Percentiles rank a stretch among this genome's conserved stretches.
Conservation (phyloP, 2,888 invertebrate species). For the Meteorus colon region DNA sequence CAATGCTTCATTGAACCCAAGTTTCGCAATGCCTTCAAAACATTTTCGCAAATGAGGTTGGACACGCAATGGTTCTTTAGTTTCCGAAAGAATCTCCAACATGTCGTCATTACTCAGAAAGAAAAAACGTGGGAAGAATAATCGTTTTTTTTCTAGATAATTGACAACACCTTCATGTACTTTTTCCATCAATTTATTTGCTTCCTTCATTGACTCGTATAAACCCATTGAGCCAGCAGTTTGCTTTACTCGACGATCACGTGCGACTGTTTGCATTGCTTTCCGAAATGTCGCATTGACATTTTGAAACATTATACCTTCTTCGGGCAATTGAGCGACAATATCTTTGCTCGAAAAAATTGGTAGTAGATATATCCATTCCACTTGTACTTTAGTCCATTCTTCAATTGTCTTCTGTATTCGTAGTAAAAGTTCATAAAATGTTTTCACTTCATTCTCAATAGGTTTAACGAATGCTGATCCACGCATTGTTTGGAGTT, state of each 20-base stretch:
- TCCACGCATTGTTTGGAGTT: conserved; percentile 88
- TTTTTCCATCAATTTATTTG: conserved; percentile 82
- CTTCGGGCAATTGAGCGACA: conserved; percentile 89
- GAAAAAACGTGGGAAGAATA: conserved; percentile 91
- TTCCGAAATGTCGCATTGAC: conserved; percentile 81
- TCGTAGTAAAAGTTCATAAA: conserved; percentile 84
- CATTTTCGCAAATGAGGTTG: conserved; percentile 92
- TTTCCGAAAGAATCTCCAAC: conserved; percentile 92
- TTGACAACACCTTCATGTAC: conserved; percentile 88
- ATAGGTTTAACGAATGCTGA: conserved; percentile 91
- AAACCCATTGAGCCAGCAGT: conserved; percentile 81
- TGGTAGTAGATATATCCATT: conserved; percentile 90
- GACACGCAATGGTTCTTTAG: conserved; percentile 87
- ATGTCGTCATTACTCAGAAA: conserved; percentile 94
- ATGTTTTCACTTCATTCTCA: conserved; percentile 80
- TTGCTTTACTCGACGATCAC: conserved; percentile 80
- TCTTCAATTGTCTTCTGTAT: conserved; percentile 85
- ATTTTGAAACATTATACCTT: conserved; percentile 84
- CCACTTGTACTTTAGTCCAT: conserved; percentile 90
- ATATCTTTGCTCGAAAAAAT: conserved; percentile 92
- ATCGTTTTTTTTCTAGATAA: conserved; percentile 88
- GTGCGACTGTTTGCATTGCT: conserved; percentile 79
- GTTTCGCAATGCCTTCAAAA: conserved; percentile 87
- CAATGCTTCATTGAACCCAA: conserved; percentile 82
- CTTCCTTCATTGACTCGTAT: conserved; percentile 81